Conservation (phyloP, 2,113 vertebrate species). For the Entosphenus tridentatus region DNA sequence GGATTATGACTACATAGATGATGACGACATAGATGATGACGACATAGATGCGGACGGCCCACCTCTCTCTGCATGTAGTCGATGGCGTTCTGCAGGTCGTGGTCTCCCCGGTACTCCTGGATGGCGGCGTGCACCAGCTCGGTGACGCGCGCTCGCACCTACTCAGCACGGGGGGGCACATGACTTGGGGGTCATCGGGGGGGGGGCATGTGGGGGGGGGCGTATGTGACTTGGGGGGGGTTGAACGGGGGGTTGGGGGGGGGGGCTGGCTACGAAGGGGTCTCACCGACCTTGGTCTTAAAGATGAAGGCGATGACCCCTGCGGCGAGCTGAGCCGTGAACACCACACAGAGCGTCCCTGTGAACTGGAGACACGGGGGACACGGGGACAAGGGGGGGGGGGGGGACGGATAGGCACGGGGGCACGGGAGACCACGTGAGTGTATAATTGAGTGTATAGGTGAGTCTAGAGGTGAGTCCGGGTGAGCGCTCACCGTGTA, state of each 20-base stretch:
- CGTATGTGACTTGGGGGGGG: too few species aligned
- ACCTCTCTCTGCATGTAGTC: conserved; percentile 69
- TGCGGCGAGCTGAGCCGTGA: conserved; percentile 51
- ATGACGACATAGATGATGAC: too few species aligned
- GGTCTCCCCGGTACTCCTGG: conserved; percentile 52
- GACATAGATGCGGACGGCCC: neutral
- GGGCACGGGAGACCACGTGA: too few species aligned
- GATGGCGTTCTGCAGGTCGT: conserved; percentile 69
- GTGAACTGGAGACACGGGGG: conserved; percentile 37
- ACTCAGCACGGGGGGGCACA: too few species aligned
- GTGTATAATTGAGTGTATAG: too few species aligned
- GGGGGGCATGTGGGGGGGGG: too few species aligned
- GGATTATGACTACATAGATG: too few species aligned
- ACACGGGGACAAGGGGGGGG: neutral
- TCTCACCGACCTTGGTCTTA: conserved; percentile 43
- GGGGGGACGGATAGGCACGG: too few species aligned
- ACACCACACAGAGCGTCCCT: conserved; percentile 41
- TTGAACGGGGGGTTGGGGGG: too few species aligned
- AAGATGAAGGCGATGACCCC: conserved; percentile 60
- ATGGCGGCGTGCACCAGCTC: conserved; percentile 41
- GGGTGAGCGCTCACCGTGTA: conserved; percentile 25
- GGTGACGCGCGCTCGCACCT: conserved; percentile 51
- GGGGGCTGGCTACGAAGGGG: too few species aligned
- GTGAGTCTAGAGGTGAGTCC: too few species aligned
- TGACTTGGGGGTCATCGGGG: too few species aligned